phyloP scores from a whole-genome alignment of 2,113 vertebrate species.

The Lepus europaeus region DNA sequence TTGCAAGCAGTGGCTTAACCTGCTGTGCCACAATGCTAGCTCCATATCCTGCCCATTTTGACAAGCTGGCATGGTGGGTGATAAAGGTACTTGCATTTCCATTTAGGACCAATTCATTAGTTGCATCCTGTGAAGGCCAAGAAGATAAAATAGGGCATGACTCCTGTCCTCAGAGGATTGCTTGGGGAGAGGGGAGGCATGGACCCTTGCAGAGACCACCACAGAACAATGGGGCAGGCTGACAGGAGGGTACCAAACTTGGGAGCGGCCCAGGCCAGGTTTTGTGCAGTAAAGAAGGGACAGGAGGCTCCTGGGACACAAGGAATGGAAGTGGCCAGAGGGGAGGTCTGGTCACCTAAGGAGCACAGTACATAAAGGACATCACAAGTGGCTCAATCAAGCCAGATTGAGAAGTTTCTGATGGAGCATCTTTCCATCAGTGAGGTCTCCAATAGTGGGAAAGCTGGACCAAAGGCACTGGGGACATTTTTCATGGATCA shows the following conservation, averaged over 20 bases:
- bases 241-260: background rate
- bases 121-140: background rate
- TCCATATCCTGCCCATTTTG: background rate
- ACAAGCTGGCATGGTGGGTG: background rate
- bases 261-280: background rate
- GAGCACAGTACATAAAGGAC: background rate
- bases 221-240: background rate
- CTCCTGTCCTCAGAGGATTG: background rate
- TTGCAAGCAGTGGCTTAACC: too few relatives aligned
- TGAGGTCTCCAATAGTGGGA: background rate
- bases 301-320: background rate
- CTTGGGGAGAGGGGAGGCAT: background rate
- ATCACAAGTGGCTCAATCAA: background rate
- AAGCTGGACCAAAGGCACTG: background rate
- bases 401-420: background rate
- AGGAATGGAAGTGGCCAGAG: background rate
- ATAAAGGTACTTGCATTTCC: background rate
- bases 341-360: background rate
- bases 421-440: background rate
- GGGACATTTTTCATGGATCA: background rate
- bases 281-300: background rate
- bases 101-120: background rate
- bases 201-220: background rate
- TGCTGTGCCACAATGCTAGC: too few relatives aligned
- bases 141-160: constrained; percentile 6